phyloP scores from a whole-genome alignment of 1,140 invertebrate genomes.

The Macrobrachium nipponense region DNA sequence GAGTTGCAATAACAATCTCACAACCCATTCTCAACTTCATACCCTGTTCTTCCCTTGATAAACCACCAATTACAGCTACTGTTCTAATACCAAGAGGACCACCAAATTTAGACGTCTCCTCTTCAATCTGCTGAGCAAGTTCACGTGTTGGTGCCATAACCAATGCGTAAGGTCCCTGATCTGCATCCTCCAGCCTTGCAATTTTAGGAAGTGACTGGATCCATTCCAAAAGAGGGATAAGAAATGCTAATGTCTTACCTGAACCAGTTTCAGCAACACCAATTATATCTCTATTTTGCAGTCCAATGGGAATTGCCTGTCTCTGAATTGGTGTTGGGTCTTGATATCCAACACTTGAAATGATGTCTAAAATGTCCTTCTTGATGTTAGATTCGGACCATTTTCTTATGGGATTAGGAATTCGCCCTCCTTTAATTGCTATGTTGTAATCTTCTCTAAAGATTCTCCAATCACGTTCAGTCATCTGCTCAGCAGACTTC shows the following conservation, averaged over 20 bases:
- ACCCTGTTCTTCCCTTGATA: constrained; percentile 98
- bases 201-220: constrained; percentile 98
- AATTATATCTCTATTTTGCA: constrained; percentile 98
- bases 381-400: constrained; percentile 97
- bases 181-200: constrained; percentile 89
- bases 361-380: constrained; percentile 92
- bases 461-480: constrained; percentile 99
- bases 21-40: constrained; percentile 96
- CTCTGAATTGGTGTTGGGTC: constrained; percentile 99
- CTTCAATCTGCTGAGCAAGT: constrained; percentile 99
- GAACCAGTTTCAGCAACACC: constrained; percentile 99
- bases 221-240: constrained; percentile 98
- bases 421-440: constrained; percentile 94
- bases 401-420: constrained; percentile 94
- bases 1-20: constrained; percentile 99
- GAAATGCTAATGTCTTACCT: constrained; percentile 98
- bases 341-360: constrained; percentile 95
- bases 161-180: constrained; percentile 97
- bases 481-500: constrained; percentile 95
- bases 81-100: constrained; percentile 93
- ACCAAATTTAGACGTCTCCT: constrained; percentile 98
- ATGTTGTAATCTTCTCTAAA: constrained; percentile 99
- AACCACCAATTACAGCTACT: constrained; percentile 93
- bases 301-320: constrained; percentile 98
- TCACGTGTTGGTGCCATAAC: constrained; percentile 99